Evolutionary conservation across 2,113 vertebrate species (phyloP).

Genomic region (Zootoca vivipara): DNA sequence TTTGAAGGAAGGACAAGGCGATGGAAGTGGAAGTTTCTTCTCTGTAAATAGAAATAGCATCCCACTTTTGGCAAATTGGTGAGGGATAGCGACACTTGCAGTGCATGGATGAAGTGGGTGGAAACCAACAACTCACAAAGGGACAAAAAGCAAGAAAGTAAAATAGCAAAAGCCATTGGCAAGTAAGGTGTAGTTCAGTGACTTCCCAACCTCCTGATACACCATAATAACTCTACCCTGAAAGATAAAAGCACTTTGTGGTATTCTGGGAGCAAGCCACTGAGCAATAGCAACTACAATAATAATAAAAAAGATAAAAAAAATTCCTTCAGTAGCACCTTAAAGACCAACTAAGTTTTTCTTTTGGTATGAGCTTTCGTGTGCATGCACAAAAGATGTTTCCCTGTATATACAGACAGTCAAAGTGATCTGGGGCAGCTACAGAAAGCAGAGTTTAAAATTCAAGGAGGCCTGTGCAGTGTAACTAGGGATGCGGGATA

Average conservation of each 20-base stretch:
- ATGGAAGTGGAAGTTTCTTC: neutral
- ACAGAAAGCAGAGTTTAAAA: neutral
- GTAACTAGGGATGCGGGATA: too few relatives aligned
- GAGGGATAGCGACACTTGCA: slow-evolving; percentile 21
- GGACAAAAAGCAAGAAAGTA: slow-evolving; percentile 35
- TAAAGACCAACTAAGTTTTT: too few relatives aligned
- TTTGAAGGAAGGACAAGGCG: slow-evolving; percentile 8
- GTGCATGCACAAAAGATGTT: too few relatives aligned
- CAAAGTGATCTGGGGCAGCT: neutral
- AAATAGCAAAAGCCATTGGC: slow-evolving; percentile 59
- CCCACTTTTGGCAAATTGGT: neutral
- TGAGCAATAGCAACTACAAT: slow-evolving; percentile 27
- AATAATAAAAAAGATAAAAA: too few relatives aligned
- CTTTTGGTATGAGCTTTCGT: too few relatives aligned
- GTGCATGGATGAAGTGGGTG: slow-evolving; percentile 31
- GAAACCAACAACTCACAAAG: slow-evolving; percentile 8
- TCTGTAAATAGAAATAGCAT: slow-evolving; percentile 23
- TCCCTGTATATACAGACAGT: slow-evolving; percentile 28
- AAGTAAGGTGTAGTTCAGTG: slow-evolving; percentile 53
- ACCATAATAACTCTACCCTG: slow-evolving; percentile 46
- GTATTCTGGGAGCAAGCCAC: slow-evolving; percentile 41
- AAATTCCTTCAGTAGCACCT: too few relatives aligned
- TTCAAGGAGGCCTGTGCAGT: neutral
- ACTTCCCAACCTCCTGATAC: slow-evolving; percentile 58
- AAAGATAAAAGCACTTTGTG: slow-evolving; percentile 64